Conservation (phyloP, 2,113 vertebrate species). For the Mohoua ochrocephala region DNA sequence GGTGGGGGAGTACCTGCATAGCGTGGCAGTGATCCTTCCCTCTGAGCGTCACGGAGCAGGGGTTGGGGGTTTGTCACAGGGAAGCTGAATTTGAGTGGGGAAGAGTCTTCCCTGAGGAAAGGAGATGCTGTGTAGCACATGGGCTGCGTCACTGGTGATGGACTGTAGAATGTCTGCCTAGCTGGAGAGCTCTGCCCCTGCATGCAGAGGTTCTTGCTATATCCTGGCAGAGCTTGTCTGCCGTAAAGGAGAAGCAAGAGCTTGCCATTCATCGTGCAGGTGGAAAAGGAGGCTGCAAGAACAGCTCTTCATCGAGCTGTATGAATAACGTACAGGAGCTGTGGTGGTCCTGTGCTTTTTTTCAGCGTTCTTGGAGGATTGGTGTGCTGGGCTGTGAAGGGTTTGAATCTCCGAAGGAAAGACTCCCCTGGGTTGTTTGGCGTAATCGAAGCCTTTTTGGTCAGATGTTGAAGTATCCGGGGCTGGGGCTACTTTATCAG, state of each 20-base stretch:
- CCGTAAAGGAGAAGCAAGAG: background rate
- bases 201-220: background rate
- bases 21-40: background rate
- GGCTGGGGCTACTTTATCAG: background rate
- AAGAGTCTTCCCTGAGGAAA: background rate
- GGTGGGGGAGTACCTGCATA: background rate
- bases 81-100: background rate
- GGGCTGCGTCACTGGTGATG: background rate
- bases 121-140: background rate
- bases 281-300: background rate
- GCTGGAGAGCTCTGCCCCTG: background rate
- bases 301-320: background rate
- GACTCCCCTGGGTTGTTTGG: background rate
- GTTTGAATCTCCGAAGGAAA: background rate
- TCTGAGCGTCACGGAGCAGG: background rate
- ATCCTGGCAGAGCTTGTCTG: background rate
- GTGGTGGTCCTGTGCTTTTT: background rate
- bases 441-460: background rate
- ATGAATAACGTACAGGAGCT: background rate
- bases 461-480: accelerated
- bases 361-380: background rate
- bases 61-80: background rate
- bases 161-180: background rate
- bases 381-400: background rate
- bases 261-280: background rate